Conservation (phyloP, 2,113 vertebrate genomes). For the Gila orcuttii region DNA sequence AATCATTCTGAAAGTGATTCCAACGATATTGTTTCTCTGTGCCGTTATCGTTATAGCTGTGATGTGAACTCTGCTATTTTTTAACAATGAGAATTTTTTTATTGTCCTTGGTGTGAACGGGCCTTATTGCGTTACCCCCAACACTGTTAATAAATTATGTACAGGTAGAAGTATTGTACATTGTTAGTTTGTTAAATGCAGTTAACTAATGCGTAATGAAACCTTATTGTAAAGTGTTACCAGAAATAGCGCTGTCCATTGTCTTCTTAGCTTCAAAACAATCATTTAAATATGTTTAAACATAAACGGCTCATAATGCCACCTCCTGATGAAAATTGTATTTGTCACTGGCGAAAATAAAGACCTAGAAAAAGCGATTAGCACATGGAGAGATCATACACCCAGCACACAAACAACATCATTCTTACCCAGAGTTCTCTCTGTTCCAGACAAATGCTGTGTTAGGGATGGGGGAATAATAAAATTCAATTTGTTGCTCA, state of each 20-base stretch:
- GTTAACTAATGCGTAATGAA: no score
- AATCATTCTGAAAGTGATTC: no score
- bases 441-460: slow-evolving; percentile 13
- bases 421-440: slow-evolving; percentile 3
- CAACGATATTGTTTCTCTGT: no score
- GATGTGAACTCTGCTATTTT: no score
- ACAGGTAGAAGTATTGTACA: no score
- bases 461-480: not conserved
- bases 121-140: no score
- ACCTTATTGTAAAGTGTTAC: no score
- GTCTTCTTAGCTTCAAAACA: not conserved
- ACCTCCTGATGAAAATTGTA: not conserved
- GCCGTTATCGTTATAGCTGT: no score
- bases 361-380: slow-evolving; percentile 44
- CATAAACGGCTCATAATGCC: not conserved
- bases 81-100: no score
- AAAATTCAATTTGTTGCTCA: slow-evolving; percentile 31
- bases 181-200: no score
- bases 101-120: no score
- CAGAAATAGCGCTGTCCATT: not conserved
- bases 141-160: no score
- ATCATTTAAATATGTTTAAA: not conserved
- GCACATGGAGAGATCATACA: slow-evolving; percentile 16
- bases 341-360: slow-evolving; percentile 31
- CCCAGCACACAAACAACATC: not conserved